Conservation (phyloP, 2,888 invertebrate species). For the Callyntrura guangdongensis region DNA sequence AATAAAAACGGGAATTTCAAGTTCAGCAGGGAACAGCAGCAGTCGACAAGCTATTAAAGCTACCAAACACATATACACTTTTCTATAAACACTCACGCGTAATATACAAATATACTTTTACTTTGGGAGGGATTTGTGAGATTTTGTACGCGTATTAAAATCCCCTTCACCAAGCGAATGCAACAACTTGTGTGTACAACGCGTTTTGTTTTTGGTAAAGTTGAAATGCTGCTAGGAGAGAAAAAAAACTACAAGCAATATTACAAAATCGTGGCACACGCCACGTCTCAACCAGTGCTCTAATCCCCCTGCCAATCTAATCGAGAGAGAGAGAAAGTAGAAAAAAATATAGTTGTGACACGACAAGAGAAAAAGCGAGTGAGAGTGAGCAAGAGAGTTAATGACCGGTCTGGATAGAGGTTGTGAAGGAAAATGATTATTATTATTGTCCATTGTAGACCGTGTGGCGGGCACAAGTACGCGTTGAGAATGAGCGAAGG, state of each 20-base stretch:
- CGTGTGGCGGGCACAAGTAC: slow-evolving; percentile 9
- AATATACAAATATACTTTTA: no score
- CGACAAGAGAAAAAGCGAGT: slow-evolving; percentile 51
- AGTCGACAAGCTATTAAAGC: slow-evolving; percentile 38
- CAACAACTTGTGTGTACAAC: slow-evolving; percentile 2
- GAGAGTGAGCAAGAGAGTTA: slow-evolving; percentile 64
- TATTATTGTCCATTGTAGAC: slow-evolving; percentile 47
- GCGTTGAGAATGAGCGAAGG: slow-evolving; percentile 39
- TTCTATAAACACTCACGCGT: no score
- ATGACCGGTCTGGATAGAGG: slow-evolving; percentile 60
- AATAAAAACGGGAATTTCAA: slow-evolving; percentile 44
- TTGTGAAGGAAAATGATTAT: slow-evolving; percentile 65
- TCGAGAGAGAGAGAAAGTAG: not conserved
- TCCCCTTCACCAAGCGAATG: slow-evolving; percentile 2
- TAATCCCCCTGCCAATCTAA: not conserved
- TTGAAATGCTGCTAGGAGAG: slow-evolving; percentile 32
- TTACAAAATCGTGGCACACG: slow-evolving; percentile 61
- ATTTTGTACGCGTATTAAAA: not conserved
- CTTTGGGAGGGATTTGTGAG: no score
- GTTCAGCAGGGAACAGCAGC: slow-evolving; percentile 31
- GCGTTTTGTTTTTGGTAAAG: not conserved
- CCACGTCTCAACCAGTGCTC: slow-evolving; percentile 8
- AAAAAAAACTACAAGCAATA: slow-evolving; percentile 28
- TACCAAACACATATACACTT: no score
- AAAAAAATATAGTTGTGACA: slow-evolving; percentile 50